A percentile compares a stretch with the other conserved stretches of the same genome.
Evolutionary conservation across 2,888 invertebrate species (phyloP).

Genomic region (Clepsis dumicolana): DNA sequence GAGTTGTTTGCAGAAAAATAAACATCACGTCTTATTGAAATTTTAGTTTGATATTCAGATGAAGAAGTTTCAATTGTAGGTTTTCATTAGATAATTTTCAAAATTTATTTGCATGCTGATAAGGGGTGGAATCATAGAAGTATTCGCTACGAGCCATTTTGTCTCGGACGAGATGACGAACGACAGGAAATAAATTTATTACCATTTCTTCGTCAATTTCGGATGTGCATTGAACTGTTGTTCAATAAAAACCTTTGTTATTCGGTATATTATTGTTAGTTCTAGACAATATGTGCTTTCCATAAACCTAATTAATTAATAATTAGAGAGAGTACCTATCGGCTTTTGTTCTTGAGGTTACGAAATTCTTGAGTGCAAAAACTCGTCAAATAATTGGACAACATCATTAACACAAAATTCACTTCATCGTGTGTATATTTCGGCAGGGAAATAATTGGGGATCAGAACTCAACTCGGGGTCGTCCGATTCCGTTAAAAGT

Average conservation of each 20-base stretch:
- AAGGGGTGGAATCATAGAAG: no score
- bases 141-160: not conserved
- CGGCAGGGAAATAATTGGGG: conserved; percentile 27
- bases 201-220: not conserved
- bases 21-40: not conserved
- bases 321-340: conserved; percentile 7
- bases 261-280: not conserved
- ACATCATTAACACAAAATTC: not conserved
- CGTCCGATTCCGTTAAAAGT: not conserved
- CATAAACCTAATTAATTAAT: conserved; percentile 14
- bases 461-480: conserved; percentile 16
- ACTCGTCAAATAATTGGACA: conserved; percentile 9
- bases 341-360: conserved; percentile 8
- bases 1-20: conserved; percentile 1
- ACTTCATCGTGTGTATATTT: not conserved
- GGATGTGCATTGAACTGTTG: no score
- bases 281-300: not conserved
- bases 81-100: not conserved
- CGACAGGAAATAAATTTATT: not conserved
- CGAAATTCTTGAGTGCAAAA: conserved; percentile 16
- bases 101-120: no score
- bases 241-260: not conserved
- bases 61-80: not conserved
- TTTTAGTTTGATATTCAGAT: not conserved
- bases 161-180: not conserved